A percentile compares a stretch with the other conserved stretches of the same genome.
phyloP scores from a whole-genome alignment of 1,140 invertebrate genomes.

The Dysdera silvatica region DNA sequence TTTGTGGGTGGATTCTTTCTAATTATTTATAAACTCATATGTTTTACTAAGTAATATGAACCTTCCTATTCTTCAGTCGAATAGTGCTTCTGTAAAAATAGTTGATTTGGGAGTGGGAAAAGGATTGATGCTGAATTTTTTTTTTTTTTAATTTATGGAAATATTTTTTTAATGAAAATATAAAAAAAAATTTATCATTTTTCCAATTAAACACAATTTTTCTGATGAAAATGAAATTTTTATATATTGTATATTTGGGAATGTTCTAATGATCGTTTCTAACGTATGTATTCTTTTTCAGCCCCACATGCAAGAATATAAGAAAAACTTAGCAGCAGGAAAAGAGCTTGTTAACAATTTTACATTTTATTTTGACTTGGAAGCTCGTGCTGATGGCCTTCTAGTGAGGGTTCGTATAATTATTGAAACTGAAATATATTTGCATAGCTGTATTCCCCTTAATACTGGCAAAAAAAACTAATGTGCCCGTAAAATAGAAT shows the following conservation, averaged over 20 bases:
- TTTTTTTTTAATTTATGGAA: neutral
- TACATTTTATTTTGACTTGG: slow-evolving; percentile 33
- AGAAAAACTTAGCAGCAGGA: slow-evolving; percentile 14
- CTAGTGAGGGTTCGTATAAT: slow-evolving; percentile 18
- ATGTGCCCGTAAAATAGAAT: too few species aligned
- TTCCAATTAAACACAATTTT: neutral
- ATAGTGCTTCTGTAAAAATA: too few species aligned
- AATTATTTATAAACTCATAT: too few species aligned
- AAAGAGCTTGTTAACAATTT: slow-evolving; percentile 30
- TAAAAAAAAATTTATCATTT: neutral
- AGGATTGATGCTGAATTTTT: too few species aligned
- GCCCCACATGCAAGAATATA: slow-evolving; percentile 22
- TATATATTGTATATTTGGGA: neutral
- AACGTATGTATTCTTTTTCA: neutral
- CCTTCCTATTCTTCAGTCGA: too few species aligned
- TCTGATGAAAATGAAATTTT: neutral
- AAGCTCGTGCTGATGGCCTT: slow-evolving; percentile 32
- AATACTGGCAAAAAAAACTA: too few species aligned
- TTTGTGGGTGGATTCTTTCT: too few species aligned
- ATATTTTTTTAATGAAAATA: neutral
- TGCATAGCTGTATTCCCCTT: too few species aligned
- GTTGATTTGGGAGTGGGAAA: too few species aligned
- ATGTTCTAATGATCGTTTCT: neutral
- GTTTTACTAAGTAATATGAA: too few species aligned
- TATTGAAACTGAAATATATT: neutral